Evolutionary conservation across 2,797 vertebrate species (phyloP).

Genomic region (Phoebastria nigripes): DNA sequence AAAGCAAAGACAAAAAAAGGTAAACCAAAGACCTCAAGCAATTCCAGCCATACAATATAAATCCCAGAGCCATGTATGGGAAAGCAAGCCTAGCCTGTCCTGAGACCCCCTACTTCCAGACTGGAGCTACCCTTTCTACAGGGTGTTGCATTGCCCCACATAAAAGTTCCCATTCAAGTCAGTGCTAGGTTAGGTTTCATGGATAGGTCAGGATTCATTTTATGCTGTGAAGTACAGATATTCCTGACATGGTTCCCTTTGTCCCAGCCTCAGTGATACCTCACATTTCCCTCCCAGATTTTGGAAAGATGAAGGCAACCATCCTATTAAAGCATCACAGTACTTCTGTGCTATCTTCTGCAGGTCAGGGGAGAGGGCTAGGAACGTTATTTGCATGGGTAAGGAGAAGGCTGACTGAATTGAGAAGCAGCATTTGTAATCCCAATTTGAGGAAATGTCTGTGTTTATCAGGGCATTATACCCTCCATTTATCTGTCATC

Average conservation of each 20-base stretch:
- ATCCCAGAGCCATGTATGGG: neutral
- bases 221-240: neutral
- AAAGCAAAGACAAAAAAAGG: neutral
- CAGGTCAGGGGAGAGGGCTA: neutral
- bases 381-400: neutral
- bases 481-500: neutral
- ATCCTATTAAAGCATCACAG: neutral
- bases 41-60: neutral
- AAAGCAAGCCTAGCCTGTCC: neutral
- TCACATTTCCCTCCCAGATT: neutral
- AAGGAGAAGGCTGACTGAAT: neutral
- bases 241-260: neutral
- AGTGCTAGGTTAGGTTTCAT: neutral
- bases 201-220: neutral
- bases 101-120: neutral
- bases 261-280: neutral
- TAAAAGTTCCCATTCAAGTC: neutral
- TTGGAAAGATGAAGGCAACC: neutral
- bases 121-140: neutral
- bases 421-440: neutral
- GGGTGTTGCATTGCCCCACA: accelerated
- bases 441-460: neutral
- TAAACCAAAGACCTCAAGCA: neutral
- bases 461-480: neutral
- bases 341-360: neutral